Percentiles rank a stretch among this genome's conserved stretches.
phyloP scores from a whole-genome alignment of 1,140 invertebrate genomes.

The Cyrtorhinus lividipennis region DNA sequence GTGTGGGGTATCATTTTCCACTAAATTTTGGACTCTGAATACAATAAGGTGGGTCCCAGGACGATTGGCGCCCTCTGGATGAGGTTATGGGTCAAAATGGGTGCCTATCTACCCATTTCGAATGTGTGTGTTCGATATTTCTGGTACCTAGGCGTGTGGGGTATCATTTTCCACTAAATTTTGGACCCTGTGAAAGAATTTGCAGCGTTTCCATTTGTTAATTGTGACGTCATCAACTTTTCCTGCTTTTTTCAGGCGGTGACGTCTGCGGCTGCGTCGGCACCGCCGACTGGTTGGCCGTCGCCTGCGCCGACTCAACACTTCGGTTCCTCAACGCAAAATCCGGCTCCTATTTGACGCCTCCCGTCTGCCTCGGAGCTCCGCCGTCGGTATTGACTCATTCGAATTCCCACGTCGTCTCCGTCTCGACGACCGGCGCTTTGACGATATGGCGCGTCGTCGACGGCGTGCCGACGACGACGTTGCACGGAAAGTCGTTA shows the following conservation, averaged over 20 bases:
- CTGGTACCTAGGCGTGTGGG: too few relatives aligned
- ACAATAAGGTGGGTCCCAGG: too few relatives aligned
- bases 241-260: constrained; percentile 38
- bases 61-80: too few relatives aligned
- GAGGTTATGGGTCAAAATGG: too few relatives aligned
- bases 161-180: too few relatives aligned
- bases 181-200: too few relatives aligned
- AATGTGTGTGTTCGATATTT: too few relatives aligned
- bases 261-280: constrained; percentile 37
- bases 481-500: constrained; percentile 10
- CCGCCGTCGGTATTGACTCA: constrained; percentile 36
- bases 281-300: constrained; percentile 37
- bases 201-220: too few relatives aligned
- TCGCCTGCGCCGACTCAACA: constrained; percentile 48
- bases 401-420: constrained; percentile 27
- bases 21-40: too few relatives aligned
- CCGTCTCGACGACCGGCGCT: constrained; percentile 30
- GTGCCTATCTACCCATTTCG: too few relatives aligned
- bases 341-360: constrained; percentile 40
- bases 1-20: too few relatives aligned
- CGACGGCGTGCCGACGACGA: neutral
- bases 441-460: constrained; percentile 29
- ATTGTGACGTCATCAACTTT: too few relatives aligned
- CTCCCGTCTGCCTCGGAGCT: constrained; percentile 46
- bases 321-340: constrained; percentile 44